Evolutionary conservation across 2,888 invertebrate genomes (phyloP), one percentile per base, ranked within the genome.

Genomic region (Neuroscelio doddi): DNA sequence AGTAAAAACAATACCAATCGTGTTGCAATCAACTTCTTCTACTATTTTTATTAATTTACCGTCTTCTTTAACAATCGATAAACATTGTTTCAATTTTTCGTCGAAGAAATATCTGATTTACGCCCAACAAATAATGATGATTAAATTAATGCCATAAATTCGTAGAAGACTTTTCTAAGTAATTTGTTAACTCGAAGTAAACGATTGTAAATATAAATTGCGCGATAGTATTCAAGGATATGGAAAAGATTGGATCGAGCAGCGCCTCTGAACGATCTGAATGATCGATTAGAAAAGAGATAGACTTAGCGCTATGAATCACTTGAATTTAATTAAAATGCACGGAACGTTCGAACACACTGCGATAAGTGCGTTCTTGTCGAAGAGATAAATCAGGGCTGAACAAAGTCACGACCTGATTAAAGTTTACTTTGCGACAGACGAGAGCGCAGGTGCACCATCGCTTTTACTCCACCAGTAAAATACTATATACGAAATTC

Each of bases 251-350:
- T n/a, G n/a, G n/a, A n/a, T n/a, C n/a, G n/a, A n/a, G n/a, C n/a
- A n/a, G n/a, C n/a, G n/a, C n/a, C n/a, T n/a, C n/a, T n/a, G n/a
- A n/a, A n/a, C n/a, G n/a, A n/a, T n/a, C 38, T 27, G 42, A 36
- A 30, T 30, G 30, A 30, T 30, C 10, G 30, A 30, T 10, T 9
- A 9, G 9, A 9, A 10, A 10, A 12, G 17, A 38, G 17, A 38
- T 38, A 7, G 9, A 9, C 38, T 9, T 17, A 16, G 9, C 38
- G 44, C 50, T 59, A 47, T 65, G 64, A 59, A 59, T 65, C 59
- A 59, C 64, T 55, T 29, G 56, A 52, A 39, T 65, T 59, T 65
- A 59, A 65, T 65, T 65, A 65, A 56, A 55, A 59, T 65, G 59
- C 56, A 47, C 29, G 42, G 38, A 16, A 14, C 55, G 64, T 59